phyloP scores from a whole-genome alignment of 2,888 invertebrate genomes.

The Latrodectus elegans region DNA sequence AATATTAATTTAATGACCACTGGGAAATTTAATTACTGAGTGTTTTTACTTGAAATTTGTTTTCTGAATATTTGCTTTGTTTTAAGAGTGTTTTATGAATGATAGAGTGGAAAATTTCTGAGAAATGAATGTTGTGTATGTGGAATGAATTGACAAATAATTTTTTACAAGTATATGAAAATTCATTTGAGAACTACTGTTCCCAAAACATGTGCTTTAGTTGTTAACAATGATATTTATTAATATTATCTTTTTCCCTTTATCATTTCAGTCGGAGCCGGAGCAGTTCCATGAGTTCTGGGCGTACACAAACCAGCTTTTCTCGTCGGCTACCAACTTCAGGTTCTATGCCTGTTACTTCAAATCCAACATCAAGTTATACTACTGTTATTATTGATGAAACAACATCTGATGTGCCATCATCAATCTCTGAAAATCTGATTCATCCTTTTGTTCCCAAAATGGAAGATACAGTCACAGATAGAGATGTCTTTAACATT shows the following conservation, averaged over 20 bases:
- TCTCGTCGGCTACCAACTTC: conserved; percentile 12
- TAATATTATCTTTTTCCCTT: neutral
- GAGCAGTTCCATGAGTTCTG: conserved; percentile 42
- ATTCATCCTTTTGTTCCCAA: conserved; percentile 48
- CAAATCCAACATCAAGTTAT: neutral
- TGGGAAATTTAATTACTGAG: neutral
- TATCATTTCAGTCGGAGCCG: conserved; percentile 16
- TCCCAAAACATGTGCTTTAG: conserved; percentile 27
- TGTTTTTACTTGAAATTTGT: neutral
- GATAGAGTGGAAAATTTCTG: neutral
- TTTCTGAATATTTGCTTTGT: neutral
- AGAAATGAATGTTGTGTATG: neutral
- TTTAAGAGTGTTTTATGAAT: neutral
- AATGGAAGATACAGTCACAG: conserved; percentile 39
- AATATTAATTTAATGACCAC: neutral
- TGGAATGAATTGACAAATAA: neutral
- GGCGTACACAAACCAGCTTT: neutral
- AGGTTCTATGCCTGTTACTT: conserved; percentile 10
- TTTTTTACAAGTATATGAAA: neutral
- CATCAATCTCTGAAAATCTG: conserved; percentile 10
- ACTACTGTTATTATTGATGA: conserved; percentile 47
- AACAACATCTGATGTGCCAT: conserved; percentile 46
- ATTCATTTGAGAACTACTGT: conserved; percentile 62
- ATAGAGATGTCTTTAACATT: conserved; percentile 48
- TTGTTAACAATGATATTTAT: neutral